Base-by-base conservation (phyloP, 2,113 vertebrate species). In the Antigone vipio region DNA sequence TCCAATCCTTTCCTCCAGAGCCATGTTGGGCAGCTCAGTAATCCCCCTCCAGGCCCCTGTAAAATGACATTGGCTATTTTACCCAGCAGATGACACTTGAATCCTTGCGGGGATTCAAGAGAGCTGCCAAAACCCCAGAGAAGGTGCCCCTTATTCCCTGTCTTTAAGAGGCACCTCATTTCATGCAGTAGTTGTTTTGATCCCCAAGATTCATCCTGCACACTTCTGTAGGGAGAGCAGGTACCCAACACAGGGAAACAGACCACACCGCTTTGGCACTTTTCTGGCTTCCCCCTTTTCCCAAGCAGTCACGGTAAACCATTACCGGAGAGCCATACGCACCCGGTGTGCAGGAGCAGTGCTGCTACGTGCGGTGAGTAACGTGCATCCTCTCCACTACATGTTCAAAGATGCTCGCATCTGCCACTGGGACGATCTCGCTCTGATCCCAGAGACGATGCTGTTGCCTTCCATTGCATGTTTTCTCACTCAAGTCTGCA, bases 311-410 rank as follows among this genome's bases (percentile, higher is more conserved):
- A 64, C 16, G 3, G 24, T 44, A 63, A 93, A 67, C 18, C 55
- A 40, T 24, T 79, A 34, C 23, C 0, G 0, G 35, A 88, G 6
- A 49, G 30, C 11, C 40, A 32, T 12, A 60, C 0, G 0, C 23
- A 67, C 13, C 11, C 4, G 3, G 30, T 52, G 38, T 64, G 32
- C 34, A 58, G 58, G 32, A 83, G 59, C 8, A 4, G 63, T 6
- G 34, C 40, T 64, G 35, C 18, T 44, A 12, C 11, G 12, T 64
- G 23, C 2, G 1, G 1, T 30, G 38, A 82, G 7, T 40, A 81
- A 18, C 9, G 56, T 15, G 8, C 9, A 55, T 15, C 40, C 23
- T 83, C 75, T 55, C 22, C 55, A 52, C 19, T 30, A 11, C 4
- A 6, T 21, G 5, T 22, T 81, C 60, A 45, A 74, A 86, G 40